Conservation (phyloP, 2,888 invertebrate species). For the Sarcophaga subvicina region DNA sequence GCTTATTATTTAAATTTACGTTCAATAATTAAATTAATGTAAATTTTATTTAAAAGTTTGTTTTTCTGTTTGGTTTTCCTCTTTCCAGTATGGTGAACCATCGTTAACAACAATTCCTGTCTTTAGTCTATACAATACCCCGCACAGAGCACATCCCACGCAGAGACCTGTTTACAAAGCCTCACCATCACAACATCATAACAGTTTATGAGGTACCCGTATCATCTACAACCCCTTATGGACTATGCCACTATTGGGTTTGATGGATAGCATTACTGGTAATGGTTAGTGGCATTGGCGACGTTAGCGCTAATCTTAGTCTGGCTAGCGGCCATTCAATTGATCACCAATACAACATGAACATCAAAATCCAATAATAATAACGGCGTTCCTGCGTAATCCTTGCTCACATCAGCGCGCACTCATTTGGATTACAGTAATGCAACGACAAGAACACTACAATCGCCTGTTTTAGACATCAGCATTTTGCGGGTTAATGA, state of each 20-base stretch:
- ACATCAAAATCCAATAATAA: too few species aligned
- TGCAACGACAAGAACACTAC: conserved; percentile 67
- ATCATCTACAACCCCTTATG: conserved; percentile 81
- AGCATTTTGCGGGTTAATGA: conserved; percentile 74
- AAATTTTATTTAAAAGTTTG: conserved; percentile 13
- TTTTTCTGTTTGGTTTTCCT: conserved; percentile 12
- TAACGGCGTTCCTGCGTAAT: conserved; percentile 71
- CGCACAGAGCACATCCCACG: conserved; percentile 78
- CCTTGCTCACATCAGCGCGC: conserved; percentile 78
- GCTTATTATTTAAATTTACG: neutral
- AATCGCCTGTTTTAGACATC: conserved; percentile 72
- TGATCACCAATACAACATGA: conserved; percentile 71
- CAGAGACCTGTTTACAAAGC: conserved; percentile 79
- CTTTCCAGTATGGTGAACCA: conserved; percentile 80
- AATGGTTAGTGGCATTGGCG: conserved; percentile 52
- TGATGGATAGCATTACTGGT: conserved; percentile 58
- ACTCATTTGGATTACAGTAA: conserved; percentile 72
- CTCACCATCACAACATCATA: conserved; percentile 79
- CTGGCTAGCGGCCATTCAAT: conserved; percentile 48
- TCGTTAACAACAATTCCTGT: conserved; percentile 82
- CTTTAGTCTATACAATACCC: conserved; percentile 81
- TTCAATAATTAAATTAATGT: conserved; percentile 33
- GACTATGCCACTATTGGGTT: conserved; percentile 79
- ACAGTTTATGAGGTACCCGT: conserved; percentile 80
- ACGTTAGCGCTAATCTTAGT: conserved; percentile 54